phyloP scores from a whole-genome alignment of 1,140 invertebrate species.

The Aphaenogaster ashmeadi region DNA sequence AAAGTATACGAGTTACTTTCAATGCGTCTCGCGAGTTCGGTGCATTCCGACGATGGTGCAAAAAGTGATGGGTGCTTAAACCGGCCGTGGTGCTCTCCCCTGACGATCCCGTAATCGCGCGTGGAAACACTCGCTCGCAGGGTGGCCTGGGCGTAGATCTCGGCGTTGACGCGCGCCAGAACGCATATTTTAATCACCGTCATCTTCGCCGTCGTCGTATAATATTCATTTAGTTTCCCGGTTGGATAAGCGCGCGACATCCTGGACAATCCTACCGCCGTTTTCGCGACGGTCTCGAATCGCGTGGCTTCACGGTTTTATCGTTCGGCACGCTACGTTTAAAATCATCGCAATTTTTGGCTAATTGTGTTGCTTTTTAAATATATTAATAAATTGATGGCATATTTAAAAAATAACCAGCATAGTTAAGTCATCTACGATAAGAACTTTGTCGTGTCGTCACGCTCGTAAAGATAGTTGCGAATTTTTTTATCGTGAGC shows the following conservation, averaged over 20 bases:
- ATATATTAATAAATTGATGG: background rate
- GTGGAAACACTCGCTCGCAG: slow-evolving; percentile 67
- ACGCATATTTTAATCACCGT: slow-evolving; percentile 65
- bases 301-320: background rate
- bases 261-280: background rate
- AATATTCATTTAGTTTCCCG: slow-evolving; percentile 64
- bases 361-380: background rate
- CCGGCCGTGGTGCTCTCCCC: slow-evolving; percentile 44
- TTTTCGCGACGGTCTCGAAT: background rate
- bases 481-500: slow-evolving; percentile 2
- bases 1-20: slow-evolving; percentile 39
- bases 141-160: slow-evolving; percentile 63
- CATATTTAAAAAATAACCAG: background rate
- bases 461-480: background rate
- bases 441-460: background rate
- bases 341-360: background rate
- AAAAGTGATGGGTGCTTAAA: slow-evolving; percentile 58
- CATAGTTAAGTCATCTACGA: background rate
- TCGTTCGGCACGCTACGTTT: background rate
- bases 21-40: slow-evolving; percentile 5
- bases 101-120: slow-evolving; percentile 59
- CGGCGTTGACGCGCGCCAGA: slow-evolving; percentile 38
- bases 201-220: slow-evolving; percentile 29
- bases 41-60: slow-evolving; percentile 36
- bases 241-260: background rate